Conservation (phyloP, 64 coral and sea anemone genomes). For the Montipora efflorescens region DNA sequence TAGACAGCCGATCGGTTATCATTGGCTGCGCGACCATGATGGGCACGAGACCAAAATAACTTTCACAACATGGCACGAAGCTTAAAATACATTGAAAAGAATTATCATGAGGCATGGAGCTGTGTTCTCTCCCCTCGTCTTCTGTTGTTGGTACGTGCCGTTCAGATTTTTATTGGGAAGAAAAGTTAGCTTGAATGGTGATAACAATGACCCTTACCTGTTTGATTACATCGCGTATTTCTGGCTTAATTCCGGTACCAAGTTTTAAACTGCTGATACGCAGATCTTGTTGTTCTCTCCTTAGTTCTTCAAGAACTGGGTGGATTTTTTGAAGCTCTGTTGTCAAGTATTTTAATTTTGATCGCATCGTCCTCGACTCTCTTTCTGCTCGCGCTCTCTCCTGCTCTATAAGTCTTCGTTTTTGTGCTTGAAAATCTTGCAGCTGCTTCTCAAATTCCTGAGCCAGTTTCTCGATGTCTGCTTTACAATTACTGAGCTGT, state of each 20-base stretch:
- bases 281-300: conserved; percentile 75
- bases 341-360: background rate
- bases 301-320: conserved; percentile 62
- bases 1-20: too few species aligned
- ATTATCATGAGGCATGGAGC: too few species aligned
- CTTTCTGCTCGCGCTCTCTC: conserved; percentile 21
- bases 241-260: conserved; percentile 83
- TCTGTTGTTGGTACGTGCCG: too few species aligned
- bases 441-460: conserved; percentile 41
- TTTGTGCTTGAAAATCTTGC: conserved; percentile 45
- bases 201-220: conserved; percentile 38
- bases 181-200: too few species aligned
- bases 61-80: too few species aligned
- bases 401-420: conserved; percentile 18
- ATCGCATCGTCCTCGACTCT: background rate
- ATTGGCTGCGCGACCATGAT: too few species aligned
- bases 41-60: too few species aligned
- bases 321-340: conserved; percentile 49
- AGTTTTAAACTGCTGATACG: conserved; percentile 79
- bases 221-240: conserved; percentile 59
- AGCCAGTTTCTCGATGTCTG: conserved; percentile 41
- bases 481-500: conserved; percentile 63
- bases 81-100: too few species aligned
- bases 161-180: too few species aligned
- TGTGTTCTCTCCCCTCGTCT: too few species aligned